phyloP scores from a whole-genome alignment of 2,113 vertebrate species.

The Aplodontia rufa region DNA sequence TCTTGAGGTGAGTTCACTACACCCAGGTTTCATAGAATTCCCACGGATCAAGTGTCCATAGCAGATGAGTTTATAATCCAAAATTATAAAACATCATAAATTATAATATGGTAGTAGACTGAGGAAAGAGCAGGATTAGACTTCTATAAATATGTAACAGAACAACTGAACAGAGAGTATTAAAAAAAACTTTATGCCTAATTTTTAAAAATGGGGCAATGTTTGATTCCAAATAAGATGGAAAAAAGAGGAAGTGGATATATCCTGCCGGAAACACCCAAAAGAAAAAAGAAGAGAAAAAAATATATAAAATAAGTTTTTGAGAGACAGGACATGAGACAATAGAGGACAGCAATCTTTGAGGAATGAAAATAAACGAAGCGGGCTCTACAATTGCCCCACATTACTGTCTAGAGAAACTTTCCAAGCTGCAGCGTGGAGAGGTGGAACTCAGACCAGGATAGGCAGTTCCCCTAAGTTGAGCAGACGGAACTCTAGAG shows the following conservation, averaged over 20 bases:
- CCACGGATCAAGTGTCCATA: neutral
- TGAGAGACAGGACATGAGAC: neutral
- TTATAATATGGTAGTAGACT: neutral
- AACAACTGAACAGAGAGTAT: neutral
- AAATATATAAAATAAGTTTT: neutral
- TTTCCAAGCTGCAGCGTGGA: neutral
- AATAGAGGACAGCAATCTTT: neutral
- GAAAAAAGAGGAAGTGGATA: neutral
- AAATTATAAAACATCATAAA: neutral
- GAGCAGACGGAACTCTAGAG: neutral
- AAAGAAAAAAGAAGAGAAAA: no score
- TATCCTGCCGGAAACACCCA: neutral
- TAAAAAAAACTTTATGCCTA: neutral
- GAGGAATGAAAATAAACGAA: neutral
- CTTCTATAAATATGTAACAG: neutral
- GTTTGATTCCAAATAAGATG: neutral
- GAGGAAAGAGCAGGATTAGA: neutral
- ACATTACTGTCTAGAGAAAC: neutral
- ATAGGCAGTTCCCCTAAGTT: neutral
- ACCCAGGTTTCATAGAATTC: neutral
- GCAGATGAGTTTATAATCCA: conserved; percentile 9
- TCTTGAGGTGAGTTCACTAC: neutral
- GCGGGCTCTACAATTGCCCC: neutral
- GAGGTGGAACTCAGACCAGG: neutral
- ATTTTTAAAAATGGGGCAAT: neutral